Base-by-base conservation (phyloP, 1,140 invertebrate genomes). In the Drosophila sulfurigaster region DNA sequence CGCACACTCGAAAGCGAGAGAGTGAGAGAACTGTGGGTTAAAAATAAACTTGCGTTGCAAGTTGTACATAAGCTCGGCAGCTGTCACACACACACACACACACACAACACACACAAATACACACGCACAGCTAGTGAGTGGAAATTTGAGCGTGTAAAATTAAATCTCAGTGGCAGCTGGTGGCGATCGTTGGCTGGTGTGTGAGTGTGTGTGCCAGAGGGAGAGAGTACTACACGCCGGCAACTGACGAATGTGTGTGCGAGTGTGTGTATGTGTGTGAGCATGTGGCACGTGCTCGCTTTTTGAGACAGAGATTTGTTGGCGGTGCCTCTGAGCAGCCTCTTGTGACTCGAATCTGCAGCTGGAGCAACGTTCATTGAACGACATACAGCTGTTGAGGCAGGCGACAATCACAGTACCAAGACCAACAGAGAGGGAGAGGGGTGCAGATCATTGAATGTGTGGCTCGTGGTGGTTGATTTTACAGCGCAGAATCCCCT, bases 391-490 rank as follows among this genome's bases (percentile, higher is more conserved):
- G 85, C 83, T 88, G 83, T 79, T 75, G 7, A 51, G 63, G 68
- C 74, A 76, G 67, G 74, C 74, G 68, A 76, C 74, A 72, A 71
- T 65, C 67, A 30, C 16, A 56, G 49, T 45, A 32, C 43, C 20
- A 4, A 51, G 10, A 54, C 13, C 7, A 56, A n/a, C n/a, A 32
- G 43, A 5, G 35, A 35, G 46, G 43, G 13, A 13, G 46, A 28
- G 35, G 54, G 10, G 25, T 35, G 35, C 11, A 1, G 78, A 80
- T 78, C 78, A 74, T 69, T 78, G 75, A 75, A 70, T 75, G 63
- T 52, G 10, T 80, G 85, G 81, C 81, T 81, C 78, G 85, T 89
- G 85, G 82, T 82, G 80, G 85, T 89, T 83, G 83, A 73, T 83
- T 88, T 73, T 25, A 25, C 59, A 68, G 59, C 51, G 71, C 77